A percentile compares a stretch with the other conserved stretches of the same genome.
phyloP scores from a whole-genome alignment of 1,140 invertebrate species.

The Chironomus striatipennis region DNA sequence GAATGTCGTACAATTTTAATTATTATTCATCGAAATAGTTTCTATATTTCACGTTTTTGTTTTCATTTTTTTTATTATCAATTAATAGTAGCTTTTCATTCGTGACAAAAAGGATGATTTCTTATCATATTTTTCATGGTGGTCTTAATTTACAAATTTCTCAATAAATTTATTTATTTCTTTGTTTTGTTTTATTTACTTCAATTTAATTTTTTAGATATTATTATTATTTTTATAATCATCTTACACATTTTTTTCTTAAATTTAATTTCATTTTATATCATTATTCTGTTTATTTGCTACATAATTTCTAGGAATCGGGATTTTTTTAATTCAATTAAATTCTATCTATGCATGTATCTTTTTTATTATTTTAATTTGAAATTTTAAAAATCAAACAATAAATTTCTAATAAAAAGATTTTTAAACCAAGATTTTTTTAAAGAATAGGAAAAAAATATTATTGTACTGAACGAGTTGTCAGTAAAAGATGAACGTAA shows the following conservation, averaged over 20 bases:
- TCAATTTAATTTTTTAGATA: neutral
- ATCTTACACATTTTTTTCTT: neutral
- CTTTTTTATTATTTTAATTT: neutral
- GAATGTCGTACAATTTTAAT: neutral
- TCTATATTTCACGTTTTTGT: neutral
- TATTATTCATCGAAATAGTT: slow-evolving; percentile 11
- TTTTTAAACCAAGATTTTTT: neutral
- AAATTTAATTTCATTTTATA: neutral
- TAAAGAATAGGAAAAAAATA: neutral
- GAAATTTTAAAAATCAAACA: neutral
- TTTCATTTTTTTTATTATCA: neutral
- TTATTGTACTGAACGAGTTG: neutral
- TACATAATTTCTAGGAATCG: slow-evolving; percentile 8
- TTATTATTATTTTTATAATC: slow-evolving; percentile 5
- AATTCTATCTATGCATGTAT: neutral
- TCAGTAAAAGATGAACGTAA: neutral
- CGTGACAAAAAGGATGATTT: slow-evolving; percentile 21
- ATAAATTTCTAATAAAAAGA: too few species aligned
- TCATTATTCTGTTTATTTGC: neutral
- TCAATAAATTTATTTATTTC: neutral
- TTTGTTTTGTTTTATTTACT: too few species aligned
- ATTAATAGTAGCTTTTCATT: slow-evolving; percentile 17
- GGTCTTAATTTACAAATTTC: neutral
- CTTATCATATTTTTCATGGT: neutral
- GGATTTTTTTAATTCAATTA: neutral